phyloP scores from a whole-genome alignment of 2,797 vertebrate genomes.

The Eulemur rubriventer region DNA sequence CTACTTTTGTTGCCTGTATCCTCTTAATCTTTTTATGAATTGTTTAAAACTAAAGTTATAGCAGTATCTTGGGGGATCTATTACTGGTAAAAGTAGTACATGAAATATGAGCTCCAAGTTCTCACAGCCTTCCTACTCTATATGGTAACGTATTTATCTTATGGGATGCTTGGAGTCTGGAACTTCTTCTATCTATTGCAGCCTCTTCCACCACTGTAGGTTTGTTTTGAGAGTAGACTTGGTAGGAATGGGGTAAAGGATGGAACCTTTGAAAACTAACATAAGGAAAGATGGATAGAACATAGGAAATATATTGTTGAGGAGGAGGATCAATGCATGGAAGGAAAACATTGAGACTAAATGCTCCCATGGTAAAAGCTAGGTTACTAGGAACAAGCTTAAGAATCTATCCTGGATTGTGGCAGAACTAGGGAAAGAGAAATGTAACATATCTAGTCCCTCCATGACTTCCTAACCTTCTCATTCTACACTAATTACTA shows the following conservation, averaged over 20 bases:
- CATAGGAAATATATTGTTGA: not conserved
- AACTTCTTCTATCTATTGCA: not conserved
- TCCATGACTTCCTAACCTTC: not conserved
- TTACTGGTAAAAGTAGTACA: not conserved
- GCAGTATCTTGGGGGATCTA: not conserved
- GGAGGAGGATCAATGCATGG: not conserved
- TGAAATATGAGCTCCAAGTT: not conserved
- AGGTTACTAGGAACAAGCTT: not conserved
- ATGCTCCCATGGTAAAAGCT: not conserved
- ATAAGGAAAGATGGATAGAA: not conserved
- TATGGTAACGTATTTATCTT: not conserved
- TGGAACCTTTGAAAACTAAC: constrained; percentile 20
- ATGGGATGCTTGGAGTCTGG: not conserved
- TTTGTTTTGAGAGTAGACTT: not conserved
- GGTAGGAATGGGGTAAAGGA: not conserved
- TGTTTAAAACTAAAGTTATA: constrained; percentile 14
- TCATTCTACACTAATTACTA: not conserved
- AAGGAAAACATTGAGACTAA: not conserved
- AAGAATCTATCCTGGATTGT: not conserved
- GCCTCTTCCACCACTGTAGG: not conserved
- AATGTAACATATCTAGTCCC: not conserved
- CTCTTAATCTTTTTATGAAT: constrained; percentile 41
- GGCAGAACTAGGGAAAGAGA: not conserved
- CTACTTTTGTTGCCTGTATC: not conserved
- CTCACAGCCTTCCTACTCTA: not conserved